These are phyloP conservation scores for Empidonax traillii DNA, from an alignment of 2,113 vertebrate genomes.

Conservation along the genomic window DNA sequence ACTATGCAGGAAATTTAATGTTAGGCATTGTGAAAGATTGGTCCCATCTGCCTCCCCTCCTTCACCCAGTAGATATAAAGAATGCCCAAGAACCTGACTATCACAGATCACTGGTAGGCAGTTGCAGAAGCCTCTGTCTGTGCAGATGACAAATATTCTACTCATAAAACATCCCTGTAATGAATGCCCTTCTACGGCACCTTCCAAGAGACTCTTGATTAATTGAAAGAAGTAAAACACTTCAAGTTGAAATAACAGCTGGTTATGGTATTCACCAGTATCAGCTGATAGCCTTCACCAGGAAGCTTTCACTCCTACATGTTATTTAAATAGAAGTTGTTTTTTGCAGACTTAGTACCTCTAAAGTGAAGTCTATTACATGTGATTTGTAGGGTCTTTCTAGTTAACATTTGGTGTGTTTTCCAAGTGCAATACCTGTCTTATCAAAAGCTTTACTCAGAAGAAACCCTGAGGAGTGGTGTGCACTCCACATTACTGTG, in stretches of 20 bases:
- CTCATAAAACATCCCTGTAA: neutral
- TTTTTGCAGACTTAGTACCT: neutral
- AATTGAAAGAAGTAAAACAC: neutral
- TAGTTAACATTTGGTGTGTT: neutral
- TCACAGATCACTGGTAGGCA: neutral
- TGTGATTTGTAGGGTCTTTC: neutral
- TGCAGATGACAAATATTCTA: neutral
- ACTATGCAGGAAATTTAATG: neutral
- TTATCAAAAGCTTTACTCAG: neutral
- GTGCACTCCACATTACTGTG: fast-evolving
- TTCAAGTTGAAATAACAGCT: conserved; percentile 19
- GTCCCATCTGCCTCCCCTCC: neutral
- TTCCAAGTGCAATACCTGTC: neutral
- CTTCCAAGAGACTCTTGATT: neutral
- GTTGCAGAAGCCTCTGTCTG: neutral
- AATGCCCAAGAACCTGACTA: neutral
- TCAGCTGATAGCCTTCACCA: neutral
- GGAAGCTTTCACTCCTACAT: neutral
- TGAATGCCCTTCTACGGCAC: neutral
- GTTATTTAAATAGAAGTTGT: neutral
- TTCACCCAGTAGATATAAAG: neutral
- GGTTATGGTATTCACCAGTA: neutral
- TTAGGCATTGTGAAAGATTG: neutral
- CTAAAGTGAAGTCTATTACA: neutral
- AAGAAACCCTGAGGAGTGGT: neutral